Conservation (phyloP, 64 coral and sea anemone genomes). For the Montipora foliosa region DNA sequence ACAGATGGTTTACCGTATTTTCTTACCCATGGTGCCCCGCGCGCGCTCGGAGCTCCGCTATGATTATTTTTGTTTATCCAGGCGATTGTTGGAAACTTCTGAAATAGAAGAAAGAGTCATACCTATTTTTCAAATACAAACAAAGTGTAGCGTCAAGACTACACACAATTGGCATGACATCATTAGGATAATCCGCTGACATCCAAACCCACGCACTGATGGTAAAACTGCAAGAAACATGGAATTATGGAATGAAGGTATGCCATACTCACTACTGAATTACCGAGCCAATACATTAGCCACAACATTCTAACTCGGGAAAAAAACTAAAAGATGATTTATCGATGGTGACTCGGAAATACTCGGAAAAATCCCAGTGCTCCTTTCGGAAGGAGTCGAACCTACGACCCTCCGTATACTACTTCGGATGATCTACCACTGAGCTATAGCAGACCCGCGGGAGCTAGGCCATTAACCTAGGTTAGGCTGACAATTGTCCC, state of each 20-base stretch:
- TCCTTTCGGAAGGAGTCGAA: no score
- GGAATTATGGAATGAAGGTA: not conserved
- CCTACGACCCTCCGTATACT: no score
- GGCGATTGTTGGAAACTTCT: not conserved
- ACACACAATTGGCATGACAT: conserved; percentile 83
- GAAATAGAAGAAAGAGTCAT: not conserved
- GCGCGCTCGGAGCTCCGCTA: no score
- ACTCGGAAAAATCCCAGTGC: no score
- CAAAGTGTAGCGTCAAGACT: conserved; percentile 70
- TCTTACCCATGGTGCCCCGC: no score
- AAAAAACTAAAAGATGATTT: not conserved
- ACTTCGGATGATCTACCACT: no score
- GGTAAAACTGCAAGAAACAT: conserved; percentile 69
- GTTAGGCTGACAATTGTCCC: no score
- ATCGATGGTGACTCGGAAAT: no score
- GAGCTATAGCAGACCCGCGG: no score
- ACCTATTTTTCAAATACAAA: conserved; percentile 82
- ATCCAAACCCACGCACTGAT: conserved; percentile 86
- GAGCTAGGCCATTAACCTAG: no score
- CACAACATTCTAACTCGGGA: not conserved
- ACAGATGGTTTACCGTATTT: no score
- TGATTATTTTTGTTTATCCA: not conserved
- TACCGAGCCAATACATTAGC: no score
- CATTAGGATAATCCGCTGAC: conserved; percentile 39
- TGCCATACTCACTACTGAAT: not conserved